Percentiles rank a stretch among this genome's conserved stretches.
phyloP scores from a whole-genome alignment of 2,113 vertebrate genomes.

The Austrofundulus limnaeus region DNA sequence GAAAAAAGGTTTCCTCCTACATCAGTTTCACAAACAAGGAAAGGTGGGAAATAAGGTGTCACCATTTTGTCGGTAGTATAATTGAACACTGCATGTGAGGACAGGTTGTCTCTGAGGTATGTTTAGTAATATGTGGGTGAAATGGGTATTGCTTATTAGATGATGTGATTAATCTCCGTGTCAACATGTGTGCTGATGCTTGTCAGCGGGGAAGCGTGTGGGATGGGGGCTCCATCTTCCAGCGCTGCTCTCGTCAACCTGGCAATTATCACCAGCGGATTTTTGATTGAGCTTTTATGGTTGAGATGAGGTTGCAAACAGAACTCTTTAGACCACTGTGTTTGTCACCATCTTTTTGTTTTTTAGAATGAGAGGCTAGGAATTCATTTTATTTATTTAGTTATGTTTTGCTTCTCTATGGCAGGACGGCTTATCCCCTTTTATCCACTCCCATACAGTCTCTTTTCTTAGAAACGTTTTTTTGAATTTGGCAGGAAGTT shows the following conservation, averaged over 20 bases:
- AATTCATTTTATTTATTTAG: neutral
- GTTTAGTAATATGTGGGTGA: slow-evolving; percentile 66
- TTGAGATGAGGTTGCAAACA: neutral
- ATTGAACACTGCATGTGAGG: slow-evolving; percentile 49
- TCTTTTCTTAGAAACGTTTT: slow-evolving; percentile 17
- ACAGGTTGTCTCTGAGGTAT: slow-evolving; percentile 43
- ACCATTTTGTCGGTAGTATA: slow-evolving; percentile 30
- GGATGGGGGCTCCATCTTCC: slow-evolving; percentile 33
- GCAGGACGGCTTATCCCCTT: neutral
- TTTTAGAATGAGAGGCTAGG: neutral
- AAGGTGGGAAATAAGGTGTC: slow-evolving; percentile 48
- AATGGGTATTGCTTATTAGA: slow-evolving; percentile 56
- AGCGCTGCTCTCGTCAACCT: slow-evolving; percentile 43
- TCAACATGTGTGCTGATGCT: slow-evolving; percentile 48
- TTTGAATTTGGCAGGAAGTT: slow-evolving; percentile 30
- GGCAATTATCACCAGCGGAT: slow-evolving; percentile 58
- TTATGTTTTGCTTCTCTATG: neutral
- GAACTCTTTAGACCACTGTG: neutral
- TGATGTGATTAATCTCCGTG: slow-evolving; percentile 52
- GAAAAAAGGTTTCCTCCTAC: slow-evolving; percentile 12
- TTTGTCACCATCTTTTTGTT: neutral
- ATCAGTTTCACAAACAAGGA: slow-evolving; percentile 24
- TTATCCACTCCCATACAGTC: neutral
- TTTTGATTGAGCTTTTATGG: slow-evolving; percentile 42
- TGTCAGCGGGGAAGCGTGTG: slow-evolving; percentile 53